Evolutionary conservation across 2,888 invertebrate genomes (phyloP).

Genomic region (Hyppa rectilinea): DNA sequence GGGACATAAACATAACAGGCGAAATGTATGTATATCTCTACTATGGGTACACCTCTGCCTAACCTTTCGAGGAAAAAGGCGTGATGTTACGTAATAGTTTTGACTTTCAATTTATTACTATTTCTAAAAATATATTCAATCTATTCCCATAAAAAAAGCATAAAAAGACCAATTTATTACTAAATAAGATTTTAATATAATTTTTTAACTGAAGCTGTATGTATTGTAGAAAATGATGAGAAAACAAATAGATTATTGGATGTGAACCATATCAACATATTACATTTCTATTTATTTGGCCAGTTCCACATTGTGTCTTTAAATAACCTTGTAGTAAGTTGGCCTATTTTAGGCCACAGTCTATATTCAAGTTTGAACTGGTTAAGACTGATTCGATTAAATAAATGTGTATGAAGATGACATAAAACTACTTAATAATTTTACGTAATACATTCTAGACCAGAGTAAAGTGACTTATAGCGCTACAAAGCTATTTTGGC

Average conservation of each 20-base stretch:
- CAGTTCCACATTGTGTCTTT: not conserved
- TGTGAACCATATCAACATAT: conserved; percentile 10
- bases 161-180: conserved; percentile 51
- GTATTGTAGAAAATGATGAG: not conserved
- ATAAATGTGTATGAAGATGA: not conserved
- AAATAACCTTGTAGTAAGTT: not conserved
- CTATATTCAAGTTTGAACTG: conserved; percentile 2
- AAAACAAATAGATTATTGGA: not conserved
- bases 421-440: not conserved
- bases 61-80: no score
- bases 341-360: not conserved
- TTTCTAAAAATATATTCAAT: conserved; percentile 2
- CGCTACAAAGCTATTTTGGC: not conserved
- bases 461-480: not conserved
- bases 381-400: conserved; percentile 17
- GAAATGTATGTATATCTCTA: no score
- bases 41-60: no score
- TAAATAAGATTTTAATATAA: conserved; percentile 27
- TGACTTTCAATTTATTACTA: not conserved
- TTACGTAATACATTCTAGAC: not conserved
- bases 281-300: not conserved
- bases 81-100: no score
- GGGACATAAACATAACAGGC: no score
- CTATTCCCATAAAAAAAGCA: conserved; percentile 9
- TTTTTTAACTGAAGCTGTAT: not conserved